Conservation (phyloP, 1,140 invertebrate species). For the Aphelinus certus region DNA sequence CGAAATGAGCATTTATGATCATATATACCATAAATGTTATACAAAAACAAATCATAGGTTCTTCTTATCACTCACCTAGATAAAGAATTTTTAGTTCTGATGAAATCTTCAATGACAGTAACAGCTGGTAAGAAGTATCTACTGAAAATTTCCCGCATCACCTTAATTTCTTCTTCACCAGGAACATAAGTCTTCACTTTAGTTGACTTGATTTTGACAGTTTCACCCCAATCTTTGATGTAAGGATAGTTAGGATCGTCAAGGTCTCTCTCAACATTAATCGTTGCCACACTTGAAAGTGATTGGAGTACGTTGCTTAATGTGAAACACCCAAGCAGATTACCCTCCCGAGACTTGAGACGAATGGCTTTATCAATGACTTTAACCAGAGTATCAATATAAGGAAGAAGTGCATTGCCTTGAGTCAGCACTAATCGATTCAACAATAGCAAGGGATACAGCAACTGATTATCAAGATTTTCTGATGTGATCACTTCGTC, state of each 20-base stretch:
- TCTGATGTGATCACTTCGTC: constrained; percentile 70
- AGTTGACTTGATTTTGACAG: constrained; percentile 72
- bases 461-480: constrained; percentile 79
- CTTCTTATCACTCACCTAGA: constrained; percentile 39
- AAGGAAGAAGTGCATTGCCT: constrained; percentile 70
- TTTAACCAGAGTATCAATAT: constrained; percentile 69
- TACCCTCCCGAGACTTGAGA: constrained; percentile 72
- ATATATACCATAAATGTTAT: too few species aligned
- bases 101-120: background rate
- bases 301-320: constrained; percentile 67
- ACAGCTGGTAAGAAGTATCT: constrained; percentile 69
- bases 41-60: too few species aligned
- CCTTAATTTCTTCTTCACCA: constrained; percentile 73
- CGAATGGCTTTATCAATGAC: constrained; percentile 73
- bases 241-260: constrained; percentile 73
- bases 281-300: constrained; percentile 71
- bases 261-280: constrained; percentile 68
- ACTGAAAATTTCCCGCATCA: constrained; percentile 72
- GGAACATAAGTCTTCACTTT: constrained; percentile 86
- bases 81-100: constrained; percentile 48
- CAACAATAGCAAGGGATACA: constrained; percentile 81
- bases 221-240: constrained; percentile 84
- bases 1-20: too few species aligned
- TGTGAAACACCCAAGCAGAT: constrained; percentile 66
- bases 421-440: constrained; percentile 75